Base-by-base conservation (phyloP, 2,113 vertebrate species). In the Lates calcarifer region DNA sequence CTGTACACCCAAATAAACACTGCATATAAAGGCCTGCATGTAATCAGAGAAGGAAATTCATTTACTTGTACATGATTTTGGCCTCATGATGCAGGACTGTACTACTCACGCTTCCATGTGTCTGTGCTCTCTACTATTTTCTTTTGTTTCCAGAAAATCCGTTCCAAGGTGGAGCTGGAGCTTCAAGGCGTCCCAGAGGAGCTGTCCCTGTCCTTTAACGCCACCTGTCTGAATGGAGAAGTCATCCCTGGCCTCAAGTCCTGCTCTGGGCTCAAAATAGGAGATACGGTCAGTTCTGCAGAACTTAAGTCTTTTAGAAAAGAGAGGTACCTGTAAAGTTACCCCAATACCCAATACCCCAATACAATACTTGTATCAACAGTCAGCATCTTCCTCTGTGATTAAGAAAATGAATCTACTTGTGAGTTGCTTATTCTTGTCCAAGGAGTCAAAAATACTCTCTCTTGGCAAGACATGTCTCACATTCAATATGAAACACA, bases 161-260 rank as follows among this genome's bases (percentile, higher is more conserved):
- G 98, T 62, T 99, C 98, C 63, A 98, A 97, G 91, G 96, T 98
- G 53, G 98, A 99, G 86, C 91, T 99, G 87, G 98, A 99, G 92
- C 93, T 99, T 8, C 95, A 95, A 20, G 96, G 94, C 22, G 96
- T 99, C 53, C 98, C 98, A 0, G 96, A 98, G 74, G 98, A 99
- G 82, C 83, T 99, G 78, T 97, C 96, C 7, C 86, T 99, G 31
- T 96, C 96, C 74, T 98, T 99, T 93, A 98, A 97, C 0, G 98
- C 98, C 83, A 97, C 96, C 55, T 99, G 98, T 82, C 95, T 97
- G 85, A 96, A 98, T 0, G 90, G 96, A 0, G 95, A 98, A 79
- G 81, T 97, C 90, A 96, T 96, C 82, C 95, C 95, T 0, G 98
- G 98, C 5, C 94, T 98, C 69, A 97, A 96, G 87, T 98, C 97